Evolutionary conservation across 2,888 invertebrate genomes (phyloP), one percentile per base, ranked within the genome.

Genomic region (Drymonia ruficornis): DNA sequence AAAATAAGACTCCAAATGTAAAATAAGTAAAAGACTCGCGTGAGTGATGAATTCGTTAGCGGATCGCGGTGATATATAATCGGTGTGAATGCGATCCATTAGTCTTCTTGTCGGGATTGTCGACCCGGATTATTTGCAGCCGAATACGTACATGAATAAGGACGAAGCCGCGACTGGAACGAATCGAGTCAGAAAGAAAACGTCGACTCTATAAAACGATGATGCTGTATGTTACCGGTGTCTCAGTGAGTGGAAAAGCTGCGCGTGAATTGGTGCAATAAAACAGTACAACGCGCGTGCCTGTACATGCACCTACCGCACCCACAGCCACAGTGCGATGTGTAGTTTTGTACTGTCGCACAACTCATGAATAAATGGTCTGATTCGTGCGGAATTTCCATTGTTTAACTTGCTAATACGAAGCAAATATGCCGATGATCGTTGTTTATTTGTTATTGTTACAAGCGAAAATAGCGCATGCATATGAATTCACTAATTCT

Each of bases 51-150:
- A 78, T 78, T 77, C 72, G 58, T 71, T 58, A 58, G 68, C 55
- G 70, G 64, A 62, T 55, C 67, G 71, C 66, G 70, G 75, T 76
- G 77, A 83, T 81, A 74, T 80, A 79, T 72, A 78, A 80, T 79
- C 58, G 49, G 47, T 53, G 49, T 55, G 60, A 71, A 61, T 58
- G 59, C 57, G 72, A 75, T 75, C 80, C 83, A 86, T 86, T 82
- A 82, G 77, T 83, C 81, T 80, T 73, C 63, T 63, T 73, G 76
- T 73, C 74, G 72, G 72, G 75, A 72, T 70, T 76, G 79, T 74
- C 80, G 74, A 71, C 71, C 71, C 67, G 69, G 73, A 75, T 81
- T 80, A 78, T 76, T 76, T 74, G 74, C 67, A 70, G 74, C 77
- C 61, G 77, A 78, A 81, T 81, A 80, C 69, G 65, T 63, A 31